phyloP scores from a whole-genome alignment of 2,888 invertebrate species.

The Microchrysa polita region DNA sequence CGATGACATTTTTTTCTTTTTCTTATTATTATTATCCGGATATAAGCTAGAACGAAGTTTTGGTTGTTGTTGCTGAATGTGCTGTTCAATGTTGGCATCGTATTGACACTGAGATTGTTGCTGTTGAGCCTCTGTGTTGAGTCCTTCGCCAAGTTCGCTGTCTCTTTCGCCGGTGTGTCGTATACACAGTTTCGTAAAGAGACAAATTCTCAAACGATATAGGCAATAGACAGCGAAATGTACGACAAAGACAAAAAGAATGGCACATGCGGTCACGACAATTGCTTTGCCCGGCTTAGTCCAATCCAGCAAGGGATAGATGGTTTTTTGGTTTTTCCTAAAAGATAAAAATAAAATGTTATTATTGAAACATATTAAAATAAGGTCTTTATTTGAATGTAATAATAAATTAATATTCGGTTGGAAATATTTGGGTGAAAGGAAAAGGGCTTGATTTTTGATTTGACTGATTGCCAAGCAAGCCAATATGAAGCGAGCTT shows the following conservation, averaged over 20 bases:
- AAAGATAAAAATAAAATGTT: too few species aligned
- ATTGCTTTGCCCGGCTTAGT: slow-evolving; percentile 70
- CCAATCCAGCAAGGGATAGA: slow-evolving; percentile 85
- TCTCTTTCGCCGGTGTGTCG: slow-evolving; percentile 60
- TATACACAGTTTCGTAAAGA: slow-evolving; percentile 63
- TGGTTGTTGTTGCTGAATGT: slow-evolving; percentile 58
- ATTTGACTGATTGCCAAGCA: too few species aligned
- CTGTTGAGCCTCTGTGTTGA: slow-evolving; percentile 55
- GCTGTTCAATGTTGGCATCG: slow-evolving; percentile 54
- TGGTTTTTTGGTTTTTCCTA: slow-evolving; percentile 71
- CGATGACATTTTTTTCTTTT: slow-evolving; percentile 56
- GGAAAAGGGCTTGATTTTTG: too few species aligned
- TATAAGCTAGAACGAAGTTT: slow-evolving; percentile 46
- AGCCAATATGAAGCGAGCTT: too few species aligned
- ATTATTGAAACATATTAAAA: too few species aligned
- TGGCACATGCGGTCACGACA: slow-evolving; percentile 69
- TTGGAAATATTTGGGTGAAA: too few species aligned
- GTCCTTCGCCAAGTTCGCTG: slow-evolving; percentile 62
- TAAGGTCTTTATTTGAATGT: too few species aligned
- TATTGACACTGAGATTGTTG: slow-evolving; percentile 52
- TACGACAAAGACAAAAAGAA: slow-evolving; percentile 69
- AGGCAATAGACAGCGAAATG: slow-evolving; percentile 70
- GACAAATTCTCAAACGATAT: slow-evolving; percentile 66
- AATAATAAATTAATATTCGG: too few species aligned
- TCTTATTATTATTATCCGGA: slow-evolving; percentile 53